Conservation (phyloP, 2,113 vertebrate genomes). For the Stigmatopora argus region DNA sequence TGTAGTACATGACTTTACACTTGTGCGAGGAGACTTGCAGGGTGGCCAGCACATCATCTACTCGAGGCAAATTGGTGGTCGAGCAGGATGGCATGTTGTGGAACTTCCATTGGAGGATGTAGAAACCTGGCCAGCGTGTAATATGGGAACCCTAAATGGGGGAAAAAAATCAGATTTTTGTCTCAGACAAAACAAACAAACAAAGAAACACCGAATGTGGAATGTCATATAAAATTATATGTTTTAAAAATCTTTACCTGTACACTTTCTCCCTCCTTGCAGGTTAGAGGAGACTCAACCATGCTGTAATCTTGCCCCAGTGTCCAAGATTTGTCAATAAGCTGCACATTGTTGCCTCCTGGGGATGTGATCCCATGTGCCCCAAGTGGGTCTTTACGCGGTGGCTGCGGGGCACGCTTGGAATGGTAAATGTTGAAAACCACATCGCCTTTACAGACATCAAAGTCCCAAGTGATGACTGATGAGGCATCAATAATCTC, state of each 20-base stretch:
- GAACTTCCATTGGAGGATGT: conserved; percentile 95
- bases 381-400: conserved; percentile 84
- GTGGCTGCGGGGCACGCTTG: conserved; percentile 82
- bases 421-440: conserved; percentile 96
- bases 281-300: conserved; percentile 88
- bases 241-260: conserved; percentile 72
- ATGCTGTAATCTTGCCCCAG: conserved; percentile 90
- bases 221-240: neutral
- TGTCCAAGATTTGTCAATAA: conserved; percentile 90
- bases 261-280: conserved; percentile 92
- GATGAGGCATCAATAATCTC: conserved; percentile 93
- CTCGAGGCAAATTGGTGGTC: conserved; percentile 85
- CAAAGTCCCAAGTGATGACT: conserved; percentile 97
- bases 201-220: too few species aligned
- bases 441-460: conserved; percentile 92
- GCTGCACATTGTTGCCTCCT: conserved; percentile 87
- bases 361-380: conserved; percentile 86
- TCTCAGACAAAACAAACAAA: neutral
- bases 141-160: conserved; percentile 86
- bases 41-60: conserved; percentile 93
- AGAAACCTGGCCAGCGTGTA: conserved; percentile 94
- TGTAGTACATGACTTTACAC: conserved; percentile 98
- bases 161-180: neutral
- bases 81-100: conserved; percentile 89
- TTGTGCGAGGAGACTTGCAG: conserved; percentile 95